Evolutionary conservation across 2,797 vertebrate species (phyloP).

Genomic region (Furcifer pardalis): DNA sequence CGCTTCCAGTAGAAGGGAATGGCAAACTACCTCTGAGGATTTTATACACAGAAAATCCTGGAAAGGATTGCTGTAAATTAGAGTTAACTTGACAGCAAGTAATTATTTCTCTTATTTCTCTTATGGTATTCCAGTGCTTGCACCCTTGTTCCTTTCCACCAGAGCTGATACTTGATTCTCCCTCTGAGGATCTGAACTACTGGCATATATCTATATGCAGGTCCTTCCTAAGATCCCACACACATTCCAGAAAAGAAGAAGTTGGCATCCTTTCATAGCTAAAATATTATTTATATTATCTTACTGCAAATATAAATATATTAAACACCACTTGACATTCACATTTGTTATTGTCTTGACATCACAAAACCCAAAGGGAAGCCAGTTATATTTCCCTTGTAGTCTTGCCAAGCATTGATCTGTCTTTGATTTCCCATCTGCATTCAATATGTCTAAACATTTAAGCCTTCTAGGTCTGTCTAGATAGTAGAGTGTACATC

Average conservation of each 20-base stretch:
- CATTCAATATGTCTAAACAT: slow-evolving; percentile 41
- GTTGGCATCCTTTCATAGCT: slow-evolving; percentile 48
- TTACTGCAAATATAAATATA: slow-evolving; percentile 34
- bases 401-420: slow-evolving; percentile 57
- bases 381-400: slow-evolving; percentile 55
- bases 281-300: slow-evolving; percentile 45
- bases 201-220: background rate
- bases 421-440: slow-evolving; percentile 60
- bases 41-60: too few species aligned
- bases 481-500: slow-evolving; percentile 38
- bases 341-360: slow-evolving; percentile 62
- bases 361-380: slow-evolving; percentile 61
- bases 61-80: too few species aligned
- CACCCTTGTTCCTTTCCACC: slow-evolving; percentile 4
- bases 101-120: too few species aligned
- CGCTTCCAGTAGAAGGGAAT: too few species aligned
- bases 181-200: background rate
- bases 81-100: too few species aligned
- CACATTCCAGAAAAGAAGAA: slow-evolving; percentile 58
- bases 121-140: background rate
- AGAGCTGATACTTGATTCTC: background rate
- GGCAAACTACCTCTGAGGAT: too few species aligned
- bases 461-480: slow-evolving; percentile 37
- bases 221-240: slow-evolving; percentile 36
- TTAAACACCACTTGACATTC: slow-evolving; percentile 35